Percentiles rank a stretch among this genome's conserved stretches.
These are phyloP conservation scores for Dusona sp. DNA, from an alignment of 2,888 invertebrate species.

Conservation along the genomic window DNA sequence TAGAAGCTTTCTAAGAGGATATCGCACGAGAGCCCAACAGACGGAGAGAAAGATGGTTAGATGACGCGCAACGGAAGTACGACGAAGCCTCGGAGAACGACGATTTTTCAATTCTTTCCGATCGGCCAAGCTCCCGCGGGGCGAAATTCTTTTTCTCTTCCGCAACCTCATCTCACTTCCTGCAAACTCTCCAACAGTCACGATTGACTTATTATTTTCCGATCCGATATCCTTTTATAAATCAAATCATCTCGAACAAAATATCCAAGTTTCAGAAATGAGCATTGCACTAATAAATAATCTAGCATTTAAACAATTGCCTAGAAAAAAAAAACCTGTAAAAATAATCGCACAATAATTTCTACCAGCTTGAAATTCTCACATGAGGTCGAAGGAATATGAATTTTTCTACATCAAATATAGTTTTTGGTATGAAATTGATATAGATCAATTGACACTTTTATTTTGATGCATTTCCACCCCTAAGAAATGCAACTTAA, in stretches of 20 bases:
- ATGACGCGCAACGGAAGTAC: slow-evolving; percentile 54
- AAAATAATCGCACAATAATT: neutral
- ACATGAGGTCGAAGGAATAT: neutral
- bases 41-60: slow-evolving; percentile 13
- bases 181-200: slow-evolving; percentile 24
- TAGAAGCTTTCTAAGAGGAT: slow-evolving; percentile 54
- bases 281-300: neutral
- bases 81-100: slow-evolving; percentile 42
- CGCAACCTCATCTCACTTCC: slow-evolving; percentile 46
- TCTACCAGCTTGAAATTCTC: neutral
- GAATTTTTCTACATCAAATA: neutral
- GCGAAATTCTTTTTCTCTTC: slow-evolving; percentile 59
- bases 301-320: too few relatives aligned
- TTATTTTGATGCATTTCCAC: neutral
- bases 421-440: neutral
- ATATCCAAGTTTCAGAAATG: neutral
- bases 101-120: slow-evolving; percentile 66
- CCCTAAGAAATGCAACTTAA: neutral
- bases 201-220: slow-evolving; percentile 59
- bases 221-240: slow-evolving; percentile 42
- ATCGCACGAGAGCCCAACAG: slow-evolving; percentile 44
- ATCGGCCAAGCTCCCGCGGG: slow-evolving; percentile 37
- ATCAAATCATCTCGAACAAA: slow-evolving; percentile 28
- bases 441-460: slow-evolving; percentile 4
- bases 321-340: neutral